phyloP scores from a whole-genome alignment of 1,140 invertebrate species.

The Conopomorpha cramerella region DNA sequence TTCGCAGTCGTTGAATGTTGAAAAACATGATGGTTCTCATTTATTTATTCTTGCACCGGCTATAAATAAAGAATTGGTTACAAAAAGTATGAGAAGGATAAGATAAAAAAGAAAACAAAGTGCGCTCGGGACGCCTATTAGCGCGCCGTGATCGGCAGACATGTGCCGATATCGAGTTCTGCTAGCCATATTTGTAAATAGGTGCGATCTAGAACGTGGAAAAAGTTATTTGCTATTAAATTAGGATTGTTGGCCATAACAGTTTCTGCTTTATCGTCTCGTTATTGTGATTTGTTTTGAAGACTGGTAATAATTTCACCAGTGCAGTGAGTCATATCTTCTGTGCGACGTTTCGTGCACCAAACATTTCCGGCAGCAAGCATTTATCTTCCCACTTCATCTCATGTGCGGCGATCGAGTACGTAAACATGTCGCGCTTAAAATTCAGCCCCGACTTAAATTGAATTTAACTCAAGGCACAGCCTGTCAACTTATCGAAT shows the following conservation, averaged over 20 bases:
- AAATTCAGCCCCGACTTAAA: slow-evolving; percentile 28
- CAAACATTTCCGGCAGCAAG: slow-evolving; percentile 15
- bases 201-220: slow-evolving; percentile 3
- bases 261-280: too few species aligned
- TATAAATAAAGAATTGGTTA: too few species aligned
- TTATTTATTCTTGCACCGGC: too few species aligned
- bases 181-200: slow-evolving; percentile 29
- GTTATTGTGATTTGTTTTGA: too few species aligned
- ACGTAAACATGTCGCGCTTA: slow-evolving; percentile 31
- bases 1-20: too few species aligned
- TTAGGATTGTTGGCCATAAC: too few species aligned
- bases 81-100: slow-evolving; percentile 18
- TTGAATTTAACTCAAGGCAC: slow-evolving; percentile 34
- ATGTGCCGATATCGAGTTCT: slow-evolving; percentile 13
- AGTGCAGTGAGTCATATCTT: too few species aligned
- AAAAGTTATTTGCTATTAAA: too few species aligned
- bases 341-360: too few species aligned
- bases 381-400: slow-evolving; percentile 13
- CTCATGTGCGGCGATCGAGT: slow-evolving; percentile 12
- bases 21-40: too few species aligned
- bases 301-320: too few species aligned
- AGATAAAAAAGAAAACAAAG: slow-evolving; percentile 39
- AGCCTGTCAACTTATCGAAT: slow-evolving; percentile 39
- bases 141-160: slow-evolving; percentile 16
- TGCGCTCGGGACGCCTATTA: slow-evolving; percentile 30